Evolutionary conservation across 1,140 invertebrate species (phyloP).

Genomic region (Teleogryllus occipitalis): DNA sequence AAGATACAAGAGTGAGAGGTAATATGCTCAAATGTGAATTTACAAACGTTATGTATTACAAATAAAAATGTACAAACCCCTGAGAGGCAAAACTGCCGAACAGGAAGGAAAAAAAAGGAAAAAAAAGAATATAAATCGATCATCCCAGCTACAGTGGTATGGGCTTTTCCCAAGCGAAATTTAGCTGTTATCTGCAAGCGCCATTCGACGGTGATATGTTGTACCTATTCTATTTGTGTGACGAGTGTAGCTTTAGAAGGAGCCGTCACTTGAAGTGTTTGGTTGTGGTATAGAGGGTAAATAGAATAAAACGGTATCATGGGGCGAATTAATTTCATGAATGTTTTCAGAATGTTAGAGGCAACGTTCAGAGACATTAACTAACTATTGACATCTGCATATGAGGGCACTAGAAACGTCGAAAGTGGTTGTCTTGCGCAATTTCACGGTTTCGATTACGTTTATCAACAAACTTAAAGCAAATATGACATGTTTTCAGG

Average conservation of each 20-base stretch:
- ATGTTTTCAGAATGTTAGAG: too few species aligned
- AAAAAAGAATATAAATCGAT: conserved; percentile 4
- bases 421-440: conserved; percentile 7
- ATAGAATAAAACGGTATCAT: conserved; percentile 6
- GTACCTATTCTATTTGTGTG: background rate
- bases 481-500: conserved; percentile 13
- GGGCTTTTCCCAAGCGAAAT: background rate
- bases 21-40: too few species aligned
- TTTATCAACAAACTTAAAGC: background rate
- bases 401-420: conserved; percentile 11
- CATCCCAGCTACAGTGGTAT: conserved; percentile 8
- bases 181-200: background rate
- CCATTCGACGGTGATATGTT: background rate
- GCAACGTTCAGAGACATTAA: too few species aligned
- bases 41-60: too few species aligned
- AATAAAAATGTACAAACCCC: too few species aligned
- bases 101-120: too few species aligned
- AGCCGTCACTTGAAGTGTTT: background rate
- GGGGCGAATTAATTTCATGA: conserved; percentile 6
- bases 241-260: background rate
- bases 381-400: background rate
- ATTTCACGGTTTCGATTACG: conserved; percentile 11
- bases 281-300: background rate
- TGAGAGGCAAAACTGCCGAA: too few species aligned
- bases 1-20: too few species aligned